Evolutionary conservation across 2,113 vertebrate species (phyloP).

Genomic region (Oryzias celebensis): DNA sequence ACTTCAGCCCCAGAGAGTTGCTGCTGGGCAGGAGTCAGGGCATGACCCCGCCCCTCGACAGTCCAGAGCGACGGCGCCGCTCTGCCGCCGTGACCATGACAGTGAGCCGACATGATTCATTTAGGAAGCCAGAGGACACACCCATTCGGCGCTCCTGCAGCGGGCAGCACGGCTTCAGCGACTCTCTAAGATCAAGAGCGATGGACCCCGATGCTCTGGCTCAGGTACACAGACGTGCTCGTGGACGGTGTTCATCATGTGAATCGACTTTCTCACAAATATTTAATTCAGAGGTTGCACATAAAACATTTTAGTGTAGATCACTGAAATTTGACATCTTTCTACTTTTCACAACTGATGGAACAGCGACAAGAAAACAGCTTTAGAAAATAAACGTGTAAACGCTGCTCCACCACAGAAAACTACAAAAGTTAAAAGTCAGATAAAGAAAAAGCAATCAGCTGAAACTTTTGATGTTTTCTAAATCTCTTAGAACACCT

Average conservation of each 20-base stretch:
- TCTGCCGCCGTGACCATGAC: constrained; percentile 88
- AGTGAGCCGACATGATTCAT: constrained; percentile 89
- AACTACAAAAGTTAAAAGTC: no score
- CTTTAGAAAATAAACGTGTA: no score
- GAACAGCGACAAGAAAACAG: no score
- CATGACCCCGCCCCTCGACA: constrained; percentile 83
- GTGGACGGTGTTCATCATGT: neutral
- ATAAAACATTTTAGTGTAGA: no score
- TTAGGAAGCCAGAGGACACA: constrained; percentile 90
- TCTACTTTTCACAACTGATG: no score
- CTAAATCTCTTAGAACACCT: no score
- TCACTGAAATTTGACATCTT: no score
- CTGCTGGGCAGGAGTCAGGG: constrained; percentile 83
- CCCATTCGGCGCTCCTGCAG: constrained; percentile 90
- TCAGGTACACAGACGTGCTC: constrained; percentile 75
- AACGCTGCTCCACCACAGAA: no score
- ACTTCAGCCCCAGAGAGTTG: constrained; percentile 87
- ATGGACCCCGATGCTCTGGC: constrained; percentile 91
- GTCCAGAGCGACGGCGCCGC: constrained; percentile 87
- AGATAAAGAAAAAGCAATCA: no score
- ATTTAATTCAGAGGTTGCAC: no score
- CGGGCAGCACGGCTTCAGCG: constrained; percentile 88
- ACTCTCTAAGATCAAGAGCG: constrained; percentile 82
- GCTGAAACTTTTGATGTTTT: no score
- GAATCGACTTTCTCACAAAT: no score